Base-by-base conservation (phyloP, 1,140 invertebrate species). In the Myzus persicae region DNA sequence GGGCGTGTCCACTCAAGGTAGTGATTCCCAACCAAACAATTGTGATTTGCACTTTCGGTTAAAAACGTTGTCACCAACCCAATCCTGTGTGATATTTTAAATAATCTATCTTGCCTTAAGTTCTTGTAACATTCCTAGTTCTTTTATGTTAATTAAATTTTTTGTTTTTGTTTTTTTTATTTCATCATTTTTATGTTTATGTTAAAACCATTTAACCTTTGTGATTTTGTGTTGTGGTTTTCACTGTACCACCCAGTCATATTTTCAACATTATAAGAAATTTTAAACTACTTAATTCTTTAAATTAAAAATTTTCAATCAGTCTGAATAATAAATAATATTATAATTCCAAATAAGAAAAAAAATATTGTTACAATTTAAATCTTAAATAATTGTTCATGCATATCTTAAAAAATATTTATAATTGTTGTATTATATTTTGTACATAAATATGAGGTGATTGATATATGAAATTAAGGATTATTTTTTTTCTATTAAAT, bases 41-140 rank as follows among this genome's bases (percentile, higher is more conserved):
- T 93, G 81, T 85, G 91, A 93, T 93, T 76, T 82, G 76, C 91
- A 81, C 76, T 84, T 31, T 85, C 42, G 20, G 54, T 54, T 93
- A 85, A 84, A 93, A 38, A 84, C 91, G 40, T 48, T 84, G 14
- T 48, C 91, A n/a, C 31, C 67, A 85, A 93, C 76, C 76, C 20
- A n/a, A 31, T 93, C 91, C 81, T 93, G 91, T 93, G 67, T 93
- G 18, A 93, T 93, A 93, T 93, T 38, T 51, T 93, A 84, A 76
- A 54, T 40, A 40, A 38, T 89, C 36, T 20, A 18, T 67, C 51
- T 42, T 67, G 26, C 22, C 8, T 11, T 90, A 22, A 67, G 59
- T 90, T 67, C 54, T 90, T 42, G 59, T 36, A 89, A 38, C 31
- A 59, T 90, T 90, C 89, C 38, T 89, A 89, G 48, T 54, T 89